phyloP scores from a whole-genome alignment of 2,888 invertebrate species.

The Drepana falcataria region DNA sequence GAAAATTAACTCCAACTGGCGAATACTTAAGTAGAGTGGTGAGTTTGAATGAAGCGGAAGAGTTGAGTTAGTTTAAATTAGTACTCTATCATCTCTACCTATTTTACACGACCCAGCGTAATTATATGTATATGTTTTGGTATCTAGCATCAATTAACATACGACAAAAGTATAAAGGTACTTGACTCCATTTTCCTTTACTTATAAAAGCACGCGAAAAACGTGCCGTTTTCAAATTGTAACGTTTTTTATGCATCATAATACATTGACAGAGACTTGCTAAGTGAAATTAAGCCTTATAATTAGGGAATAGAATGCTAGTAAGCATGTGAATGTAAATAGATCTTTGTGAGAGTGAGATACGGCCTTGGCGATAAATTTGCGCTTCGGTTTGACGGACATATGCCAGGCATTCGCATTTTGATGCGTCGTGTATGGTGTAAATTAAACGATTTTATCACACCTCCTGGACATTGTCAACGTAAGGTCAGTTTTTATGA shows the following conservation, averaged over 20 bases:
- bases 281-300: not conserved
- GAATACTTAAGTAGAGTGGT: too few relatives aligned
- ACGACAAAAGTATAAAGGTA: too few relatives aligned
- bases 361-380: slow-evolving; percentile 15
- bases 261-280: not conserved
- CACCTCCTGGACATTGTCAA: too few relatives aligned
- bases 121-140: too few relatives aligned
- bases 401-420: slow-evolving; percentile 22
- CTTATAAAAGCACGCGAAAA: not conserved
- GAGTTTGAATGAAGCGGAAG: too few relatives aligned
- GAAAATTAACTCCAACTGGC: too few relatives aligned
- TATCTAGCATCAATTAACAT: too few relatives aligned
- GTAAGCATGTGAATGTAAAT: slow-evolving; percentile 1
- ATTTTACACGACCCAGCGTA: too few relatives aligned
- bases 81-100: too few relatives aligned
- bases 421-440: slow-evolving; percentile 17
- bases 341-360: slow-evolving; percentile 5
- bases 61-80: too few relatives aligned
- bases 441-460: slow-evolving; percentile 13
- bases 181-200: too few relatives aligned
- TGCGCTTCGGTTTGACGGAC: slow-evolving; percentile 31
- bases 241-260: not conserved
- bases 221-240: not conserved
- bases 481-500: too few relatives aligned
- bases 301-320: not conserved